These are phyloP conservation scores for Microcebus ravelobensis DNA, from an alignment of 2,113 vertebrate species.

Conservation along the genomic window DNA sequence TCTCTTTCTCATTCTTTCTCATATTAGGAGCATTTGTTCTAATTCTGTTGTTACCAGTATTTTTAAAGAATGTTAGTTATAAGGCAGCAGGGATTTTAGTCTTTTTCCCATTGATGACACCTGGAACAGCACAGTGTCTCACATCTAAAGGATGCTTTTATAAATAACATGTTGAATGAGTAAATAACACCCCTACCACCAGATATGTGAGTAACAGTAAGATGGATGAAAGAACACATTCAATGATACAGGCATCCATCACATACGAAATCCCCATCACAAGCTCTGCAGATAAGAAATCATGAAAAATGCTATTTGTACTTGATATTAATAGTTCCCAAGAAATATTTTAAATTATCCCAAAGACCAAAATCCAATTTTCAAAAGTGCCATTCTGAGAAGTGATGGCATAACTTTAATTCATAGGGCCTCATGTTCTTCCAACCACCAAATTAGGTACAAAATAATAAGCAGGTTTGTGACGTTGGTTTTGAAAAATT, in stretches of 20 bases:
- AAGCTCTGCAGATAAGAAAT: background rate
- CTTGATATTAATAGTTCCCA: background rate
- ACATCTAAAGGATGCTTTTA: background rate
- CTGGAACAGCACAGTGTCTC: background rate
- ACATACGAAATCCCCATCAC: background rate
- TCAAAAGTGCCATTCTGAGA: constrained; percentile 12
- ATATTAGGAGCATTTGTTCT: background rate
- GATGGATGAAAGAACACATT: background rate
- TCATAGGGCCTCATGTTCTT: background rate
- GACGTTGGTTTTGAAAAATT: constrained; percentile 40
- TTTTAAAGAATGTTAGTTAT: background rate
- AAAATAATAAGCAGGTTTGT: constrained; percentile 14
- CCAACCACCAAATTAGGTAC: constrained; percentile 12
- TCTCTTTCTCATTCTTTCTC: background rate
- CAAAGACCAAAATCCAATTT: constrained; percentile 23
- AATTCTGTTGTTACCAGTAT: background rate
- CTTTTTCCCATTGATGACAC: background rate
- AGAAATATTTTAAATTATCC: constrained; percentile 27
- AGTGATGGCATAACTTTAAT: background rate
- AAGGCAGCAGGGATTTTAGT: constrained; percentile 10
- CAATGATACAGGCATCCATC: background rate
- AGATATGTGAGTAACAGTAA: background rate
- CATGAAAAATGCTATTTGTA: background rate
- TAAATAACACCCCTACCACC: background rate
- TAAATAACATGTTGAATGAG: background rate